phyloP scores from a whole-genome alignment of 2,888 invertebrate species.

The Ptilodon capucinus region DNA sequence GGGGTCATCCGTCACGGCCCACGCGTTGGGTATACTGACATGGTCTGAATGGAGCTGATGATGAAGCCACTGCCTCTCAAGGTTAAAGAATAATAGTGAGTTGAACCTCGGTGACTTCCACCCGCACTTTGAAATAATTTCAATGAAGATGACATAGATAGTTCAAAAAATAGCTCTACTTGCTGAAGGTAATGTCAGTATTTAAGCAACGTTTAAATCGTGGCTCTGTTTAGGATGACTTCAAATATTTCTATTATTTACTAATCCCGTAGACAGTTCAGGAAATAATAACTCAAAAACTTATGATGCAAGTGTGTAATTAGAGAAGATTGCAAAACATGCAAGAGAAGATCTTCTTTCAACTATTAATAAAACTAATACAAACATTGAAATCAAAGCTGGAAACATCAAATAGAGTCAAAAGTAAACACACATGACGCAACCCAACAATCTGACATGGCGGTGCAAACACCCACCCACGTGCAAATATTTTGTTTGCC shows the following conservation, averaged over 20 bases:
- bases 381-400: background rate
- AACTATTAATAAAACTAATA: background rate
- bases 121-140: background rate
- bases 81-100: background rate
- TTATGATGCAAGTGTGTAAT: too few species aligned
- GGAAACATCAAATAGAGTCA: slow-evolving; percentile 3
- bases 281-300: too few species aligned
- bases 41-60: background rate
- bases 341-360: background rate
- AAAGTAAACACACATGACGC: slow-evolving; percentile 26
- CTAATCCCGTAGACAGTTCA: too few species aligned
- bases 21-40: slow-evolving; percentile 10
- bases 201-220: too few species aligned
- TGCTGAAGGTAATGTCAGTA: too few species aligned
- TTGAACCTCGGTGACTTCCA: background rate
- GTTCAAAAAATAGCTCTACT: background rate
- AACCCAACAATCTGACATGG: slow-evolving; percentile 25
- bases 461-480: slow-evolving; percentile 25
- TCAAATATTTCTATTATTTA: too few species aligned
- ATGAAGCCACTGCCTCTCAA: background rate
- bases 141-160: background rate
- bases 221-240: too few species aligned
- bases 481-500: slow-evolving; percentile 13
- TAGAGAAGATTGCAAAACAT: background rate
- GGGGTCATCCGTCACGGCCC: slow-evolving; percentile 25